Percentiles rank a stretch among this genome's conserved stretches.
Evolutionary conservation across 2,797 vertebrate species (phyloP).

Genomic region (Hippoglossus hippoglossus): DNA sequence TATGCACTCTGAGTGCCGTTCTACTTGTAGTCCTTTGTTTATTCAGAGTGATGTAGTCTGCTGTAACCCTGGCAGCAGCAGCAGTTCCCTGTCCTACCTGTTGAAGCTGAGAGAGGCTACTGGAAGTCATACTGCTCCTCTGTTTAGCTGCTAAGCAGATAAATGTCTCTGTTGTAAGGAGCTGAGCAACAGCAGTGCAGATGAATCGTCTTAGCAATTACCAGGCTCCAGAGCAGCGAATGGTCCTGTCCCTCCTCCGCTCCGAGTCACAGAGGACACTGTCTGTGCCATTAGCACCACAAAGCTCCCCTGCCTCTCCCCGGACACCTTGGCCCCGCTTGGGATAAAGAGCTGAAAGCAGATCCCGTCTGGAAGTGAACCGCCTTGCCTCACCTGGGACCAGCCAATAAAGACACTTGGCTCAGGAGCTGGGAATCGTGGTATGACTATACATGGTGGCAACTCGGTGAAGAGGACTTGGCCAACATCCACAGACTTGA

Average conservation of each 20-base stretch:
- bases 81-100: slow-evolving; percentile 10
- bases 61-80: slow-evolving; percentile 7
- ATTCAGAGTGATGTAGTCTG: background rate
- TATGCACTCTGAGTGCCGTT: no score
- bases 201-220: slow-evolving; percentile 78
- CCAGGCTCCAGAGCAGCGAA: slow-evolving; percentile 74
- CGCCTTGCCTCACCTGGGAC: slow-evolving; percentile 70
- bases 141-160: slow-evolving; percentile 39
- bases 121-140: slow-evolving; percentile 46
- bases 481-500: slow-evolving; percentile 3
- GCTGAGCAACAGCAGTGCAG: slow-evolving; percentile 33
- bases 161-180: slow-evolving; percentile 59
- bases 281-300: slow-evolving; percentile 81
- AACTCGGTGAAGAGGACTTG: background rate
- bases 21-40: background rate
- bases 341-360: slow-evolving; percentile 83
- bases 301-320: slow-evolving; percentile 74
- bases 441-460: slow-evolving; percentile 43
- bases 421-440: slow-evolving; percentile 66
- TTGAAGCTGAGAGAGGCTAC: slow-evolving; percentile 3
- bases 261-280: slow-evolving; percentile 75
- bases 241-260: slow-evolving; percentile 60
- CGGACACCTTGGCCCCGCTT: slow-evolving; percentile 77
- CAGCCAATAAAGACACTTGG: slow-evolving; percentile 60
- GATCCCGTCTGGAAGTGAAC: slow-evolving; percentile 75